Base-by-base conservation (phyloP, 2,888 invertebrate species). In the Serripes groenlandicus region DNA sequence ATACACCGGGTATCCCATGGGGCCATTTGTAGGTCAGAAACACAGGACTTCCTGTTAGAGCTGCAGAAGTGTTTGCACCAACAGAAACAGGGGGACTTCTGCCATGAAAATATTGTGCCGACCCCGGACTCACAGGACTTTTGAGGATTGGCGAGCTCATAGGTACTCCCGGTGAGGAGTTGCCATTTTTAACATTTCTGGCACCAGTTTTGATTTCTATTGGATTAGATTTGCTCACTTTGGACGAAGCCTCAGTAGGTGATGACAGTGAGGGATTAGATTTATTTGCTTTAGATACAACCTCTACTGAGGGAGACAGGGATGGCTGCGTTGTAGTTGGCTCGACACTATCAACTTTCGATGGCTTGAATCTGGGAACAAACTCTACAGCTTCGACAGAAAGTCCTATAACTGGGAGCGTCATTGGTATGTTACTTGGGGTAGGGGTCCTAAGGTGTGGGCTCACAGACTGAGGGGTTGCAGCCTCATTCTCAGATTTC, bases 381-480 rank as follows among this genome's bases (percentile, higher is more conserved):
- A 89, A 89, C 62, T 84, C 88, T 28, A 78, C 84, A 49, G 88
- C 88, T 34, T 88, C 82, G n/a, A 80, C 81, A 34, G 86, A 86
- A 4, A 89, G 78, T 26, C 83, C 86, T 32, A 86, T 81, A 7
- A 81, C 81, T 23, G 86, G 86, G 7, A 86, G 64, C 1, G 86
- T 86, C 86, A 86, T 86, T 5, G 81, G 80, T 35, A 77, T 66
- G 64, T 75, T 85, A 37, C 56, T 75, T 9, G 74, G 78, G n/a
- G 78, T 66, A 18, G 62, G 37, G 23, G 72, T 69, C 26, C 58
- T 30, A 7, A 54, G 49, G 23, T 35, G 37, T 0, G 69, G 52
- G n/a, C n/a, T 32, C 15, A 18, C 21, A 21, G 54, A 28, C 49
- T n/a, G 30, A 5, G 21, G 28, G 30, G 18, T 54, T 7, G 21